phyloP scores from a whole-genome alignment of 2,113 vertebrate species.

The Amphiprion ocellaris region DNA sequence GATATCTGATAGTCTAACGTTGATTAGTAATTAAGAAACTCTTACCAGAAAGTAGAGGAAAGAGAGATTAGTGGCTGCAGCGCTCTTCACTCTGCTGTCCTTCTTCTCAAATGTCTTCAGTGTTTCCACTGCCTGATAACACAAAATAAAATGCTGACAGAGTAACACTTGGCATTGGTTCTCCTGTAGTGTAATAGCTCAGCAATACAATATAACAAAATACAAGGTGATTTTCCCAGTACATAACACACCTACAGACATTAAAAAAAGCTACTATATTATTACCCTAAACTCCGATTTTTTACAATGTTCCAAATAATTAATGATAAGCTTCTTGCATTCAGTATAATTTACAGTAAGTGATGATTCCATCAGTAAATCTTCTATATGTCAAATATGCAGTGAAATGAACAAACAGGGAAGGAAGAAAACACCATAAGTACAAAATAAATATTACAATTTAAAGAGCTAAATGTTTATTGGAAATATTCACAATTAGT shows the following conservation, averaged over 20 bases:
- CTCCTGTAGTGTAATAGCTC: too few relatives aligned
- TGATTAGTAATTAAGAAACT: neutral
- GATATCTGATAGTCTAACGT: neutral
- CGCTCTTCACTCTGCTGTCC: conserved; percentile 96
- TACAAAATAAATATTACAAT: neutral
- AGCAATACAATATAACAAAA: neutral
- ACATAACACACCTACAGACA: conserved; percentile 10
- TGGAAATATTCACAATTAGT: too few relatives aligned
- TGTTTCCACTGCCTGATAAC: conserved; percentile 90
- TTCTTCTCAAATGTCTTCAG: conserved; percentile 98
- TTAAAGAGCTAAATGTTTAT: too few relatives aligned
- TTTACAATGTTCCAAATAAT: too few relatives aligned
- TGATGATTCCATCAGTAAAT: too few relatives aligned
- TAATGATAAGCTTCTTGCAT: too few relatives aligned
- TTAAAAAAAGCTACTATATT: neutral
- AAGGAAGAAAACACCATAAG: neutral
- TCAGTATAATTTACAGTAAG: too few relatives aligned
- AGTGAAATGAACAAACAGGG: neutral
- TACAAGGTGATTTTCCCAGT: neutral
- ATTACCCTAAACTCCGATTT: too few relatives aligned
- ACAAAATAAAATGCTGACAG: neutral
- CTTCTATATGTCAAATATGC: neutral
- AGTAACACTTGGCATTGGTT: neutral
- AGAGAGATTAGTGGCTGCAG: conserved; percentile 96
- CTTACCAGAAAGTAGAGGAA: conserved; percentile 94